Base-by-base conservation (phyloP, 2,888 invertebrate species). In the Scaptomyza flava region DNA sequence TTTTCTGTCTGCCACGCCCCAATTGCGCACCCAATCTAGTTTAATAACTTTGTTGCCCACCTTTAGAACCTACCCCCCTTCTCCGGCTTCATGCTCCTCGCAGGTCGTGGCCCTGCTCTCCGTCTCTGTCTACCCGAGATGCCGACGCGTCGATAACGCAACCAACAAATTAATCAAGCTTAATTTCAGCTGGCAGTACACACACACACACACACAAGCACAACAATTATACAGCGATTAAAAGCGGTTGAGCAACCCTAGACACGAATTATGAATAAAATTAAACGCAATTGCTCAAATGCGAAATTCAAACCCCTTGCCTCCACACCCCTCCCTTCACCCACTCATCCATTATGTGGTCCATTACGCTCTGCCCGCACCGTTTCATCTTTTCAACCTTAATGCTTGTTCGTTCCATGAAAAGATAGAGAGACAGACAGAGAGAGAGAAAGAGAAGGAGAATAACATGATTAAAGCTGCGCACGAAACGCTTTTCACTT, bases 401-500 rank as follows among this genome's bases (percentile, higher is more conserved):
- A 57, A 38, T 38, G 36, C 14, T 17, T 14, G 17, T 17, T 65
- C 52, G 69, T 71, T 76, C 77, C 77, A 63, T 72, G 72, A 77
- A 80, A 77, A 86, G 79, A 23, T 23, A 50, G 34, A 23, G 50
- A 34, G 31, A 17, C 17, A 17, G 17, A n/a, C n/a, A 17, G 17
- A 17, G 17, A 17, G 17, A 17, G 20, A 77, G 84, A 81, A n/a
- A 34, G 50, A 34, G 17, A 33, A n/a, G 77, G 84, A 27, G 6
- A 27, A 27, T 27, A 27, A 81, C 87, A 86, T 82, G 82, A 82
- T 82, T 82, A 82, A 83, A 85, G 69, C 70, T 70, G 82, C 80
- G 85, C 87, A 84, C 83, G 87, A 84, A 87, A 87, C 87, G 80
- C 82, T 85, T 81, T 85, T 84, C 82, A 83, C 83, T 85, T 87